Base-by-base conservation (phyloP, 2,797 vertebrate species). In the Stomatorhinus walkeri region DNA sequence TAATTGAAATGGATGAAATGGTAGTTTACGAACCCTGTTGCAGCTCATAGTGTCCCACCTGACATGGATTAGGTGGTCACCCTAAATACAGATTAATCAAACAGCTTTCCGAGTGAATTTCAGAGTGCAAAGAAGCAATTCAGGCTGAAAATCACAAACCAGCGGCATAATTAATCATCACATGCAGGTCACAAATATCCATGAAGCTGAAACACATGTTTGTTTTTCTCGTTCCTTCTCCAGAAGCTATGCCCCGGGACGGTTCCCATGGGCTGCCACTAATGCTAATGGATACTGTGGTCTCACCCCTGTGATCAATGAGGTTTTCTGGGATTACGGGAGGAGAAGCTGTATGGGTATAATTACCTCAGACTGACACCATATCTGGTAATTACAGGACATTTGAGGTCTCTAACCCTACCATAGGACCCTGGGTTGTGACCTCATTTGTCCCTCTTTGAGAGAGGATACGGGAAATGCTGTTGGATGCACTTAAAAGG, bases 251-350 rank as follows among this genome's bases (percentile, higher is more conserved):
- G 6, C 22, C 48, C 4, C 3, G 0, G 32, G 2, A 36, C 1
- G 28, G 16, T 9, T 9, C 32, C 51, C 85, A 36, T 52, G 16
- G 22, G 32, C 83, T 83, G 19, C 1, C 8, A 3, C 7, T 28
- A 24, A 59, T 22, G 19, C 72, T 52, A 88, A 84, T 61, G 68
- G 85, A 76, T 59, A 76, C 24, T 46, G 19, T 0, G 0, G 54
- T 68, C 79, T 43, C 19, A 40, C 22, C 7, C 16, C 28, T 10
- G 16, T 89, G 90, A 90, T 90, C 32, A 87, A 90, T 88, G 88
- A 48, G n/a, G 56, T 40, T 54, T 54, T 36, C 49, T 46, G 8
- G 68, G 86, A 51, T 61, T 76, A 49, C 54, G 10, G 49, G 14
- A 72, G 22, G 88, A 85, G 49, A 52, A 4, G 48, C 16, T 36